phyloP scores from a whole-genome alignment of 2,797 vertebrate species.

The Cirrhinus molitorella region DNA sequence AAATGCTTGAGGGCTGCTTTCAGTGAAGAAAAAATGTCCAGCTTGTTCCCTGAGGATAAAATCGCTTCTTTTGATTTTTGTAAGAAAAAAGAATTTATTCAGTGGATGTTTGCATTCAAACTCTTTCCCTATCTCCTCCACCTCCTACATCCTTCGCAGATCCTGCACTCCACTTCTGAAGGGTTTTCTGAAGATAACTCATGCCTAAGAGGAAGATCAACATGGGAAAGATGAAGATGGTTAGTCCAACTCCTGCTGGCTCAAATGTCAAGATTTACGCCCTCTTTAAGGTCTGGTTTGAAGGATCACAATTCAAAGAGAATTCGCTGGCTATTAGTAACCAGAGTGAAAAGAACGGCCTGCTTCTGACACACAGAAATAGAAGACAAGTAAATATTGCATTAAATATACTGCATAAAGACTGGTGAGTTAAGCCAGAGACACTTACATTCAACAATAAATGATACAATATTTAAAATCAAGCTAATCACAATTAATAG shows the following conservation, averaged over 20 bases:
- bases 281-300: not conserved
- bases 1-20: not conserved
- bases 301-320: conserved; percentile 16
- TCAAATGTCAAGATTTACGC: conserved; percentile 9
- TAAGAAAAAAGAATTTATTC: not conserved
- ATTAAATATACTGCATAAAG: not conserved
- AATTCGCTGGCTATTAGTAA: not conserved
- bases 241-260: not conserved
- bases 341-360: not conserved
- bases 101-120: not conserved
- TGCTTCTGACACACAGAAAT: conserved; percentile 10
- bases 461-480: not conserved
- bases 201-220: conserved; percentile 23
- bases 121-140: not conserved
- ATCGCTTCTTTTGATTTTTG: not conserved
- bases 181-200: conserved; percentile 14
- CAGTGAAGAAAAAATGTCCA: not conserved
- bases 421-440: not conserved
- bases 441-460: not conserved
- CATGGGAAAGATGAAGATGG: conserved; percentile 5
- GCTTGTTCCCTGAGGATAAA: not conserved
- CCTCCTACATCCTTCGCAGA: conserved; percentile 1
- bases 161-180: conserved; percentile 12
- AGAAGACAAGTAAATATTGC: not conserved
- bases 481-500: not conserved